Base-by-base conservation (phyloP, 2,797 vertebrate genomes). In the Aldrovandia affinis region DNA sequence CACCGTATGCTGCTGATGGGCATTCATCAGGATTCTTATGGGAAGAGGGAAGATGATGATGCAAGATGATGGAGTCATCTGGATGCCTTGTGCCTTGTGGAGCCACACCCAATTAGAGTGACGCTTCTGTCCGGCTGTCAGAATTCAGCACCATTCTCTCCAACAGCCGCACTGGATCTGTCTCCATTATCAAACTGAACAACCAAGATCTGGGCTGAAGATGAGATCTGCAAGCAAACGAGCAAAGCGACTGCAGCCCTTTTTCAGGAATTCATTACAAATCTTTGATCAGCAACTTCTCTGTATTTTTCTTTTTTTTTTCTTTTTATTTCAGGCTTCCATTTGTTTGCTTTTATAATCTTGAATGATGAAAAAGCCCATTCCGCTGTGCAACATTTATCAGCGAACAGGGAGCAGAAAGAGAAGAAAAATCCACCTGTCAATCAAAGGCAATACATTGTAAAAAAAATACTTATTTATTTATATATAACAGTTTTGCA, bases 181-280 rank as follows among this genome's bases (percentile, higher is more conserved):
- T 25, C 28, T 80, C 25, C 44, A 52, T 65, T 80, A 84, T 80
- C 78, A 68, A 52, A 8, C 36, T 61, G 70, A 59, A 83, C 22
- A 52, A 83, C 79, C 57, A 36, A 78, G 75, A 79, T 78, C 42
- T 47, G 28, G 78, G 61, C 10, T 50, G 65, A 57, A 80, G 61
- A 65, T 12, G 22, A 61, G 20, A 28, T 80, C 44, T 52, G 42
- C 61, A 68, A 59, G 30, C 59, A 52, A 44, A 7, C 77, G 33
- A 25, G 52, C 44, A n/a, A 83, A 63, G 65, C 44, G 83, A 80
- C 52, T 52, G 5, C 12, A 65, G 15, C 28, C 77, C 77, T 54
- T 84, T 84, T 80, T 44, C 54, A 77, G 47, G 20, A 25, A 80
- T 50, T 84, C 54, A 68, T 80, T 84, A 68, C 39, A 65, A 79